phyloP scores from a whole-genome alignment of 2,797 vertebrate genomes.

The Intellagama lesueurii region DNA sequence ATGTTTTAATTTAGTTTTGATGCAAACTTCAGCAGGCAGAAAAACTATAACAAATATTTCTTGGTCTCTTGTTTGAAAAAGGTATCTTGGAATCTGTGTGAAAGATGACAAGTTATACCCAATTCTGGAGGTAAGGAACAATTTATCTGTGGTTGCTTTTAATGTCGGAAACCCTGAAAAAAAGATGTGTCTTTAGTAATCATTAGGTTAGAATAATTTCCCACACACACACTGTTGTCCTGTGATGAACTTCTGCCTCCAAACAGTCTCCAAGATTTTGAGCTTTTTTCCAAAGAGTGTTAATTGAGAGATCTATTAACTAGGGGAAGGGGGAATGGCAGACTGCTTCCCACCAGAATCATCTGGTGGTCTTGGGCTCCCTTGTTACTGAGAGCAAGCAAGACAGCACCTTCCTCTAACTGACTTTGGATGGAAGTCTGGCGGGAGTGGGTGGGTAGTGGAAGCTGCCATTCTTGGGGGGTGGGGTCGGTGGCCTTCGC shows the following conservation, averaged over 20 bases:
- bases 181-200: too few relatives aligned
- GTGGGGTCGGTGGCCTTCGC: background rate
- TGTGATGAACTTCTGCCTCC: background rate
- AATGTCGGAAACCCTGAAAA: background rate
- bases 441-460: background rate
- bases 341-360: background rate
- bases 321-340: background rate
- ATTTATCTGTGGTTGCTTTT: conserved; percentile 24
- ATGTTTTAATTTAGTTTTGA: too few relatives aligned
- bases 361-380: background rate
- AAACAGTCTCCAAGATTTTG: background rate
- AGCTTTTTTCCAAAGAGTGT: background rate
- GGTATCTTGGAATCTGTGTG: conserved; percentile 90
- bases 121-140: conserved; percentile 84
- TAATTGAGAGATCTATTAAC: background rate
- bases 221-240: background rate
- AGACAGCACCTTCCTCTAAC: too few relatives aligned
- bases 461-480: background rate
- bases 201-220: background rate
- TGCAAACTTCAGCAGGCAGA: too few relatives aligned
- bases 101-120: conserved; percentile 90
- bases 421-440: too few relatives aligned
- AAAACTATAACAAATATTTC: background rate
- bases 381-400: too few relatives aligned
- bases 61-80: conserved; percentile 49